phyloP scores from a whole-genome alignment of 2,797 vertebrate species.

The Channallabes apus region DNA sequence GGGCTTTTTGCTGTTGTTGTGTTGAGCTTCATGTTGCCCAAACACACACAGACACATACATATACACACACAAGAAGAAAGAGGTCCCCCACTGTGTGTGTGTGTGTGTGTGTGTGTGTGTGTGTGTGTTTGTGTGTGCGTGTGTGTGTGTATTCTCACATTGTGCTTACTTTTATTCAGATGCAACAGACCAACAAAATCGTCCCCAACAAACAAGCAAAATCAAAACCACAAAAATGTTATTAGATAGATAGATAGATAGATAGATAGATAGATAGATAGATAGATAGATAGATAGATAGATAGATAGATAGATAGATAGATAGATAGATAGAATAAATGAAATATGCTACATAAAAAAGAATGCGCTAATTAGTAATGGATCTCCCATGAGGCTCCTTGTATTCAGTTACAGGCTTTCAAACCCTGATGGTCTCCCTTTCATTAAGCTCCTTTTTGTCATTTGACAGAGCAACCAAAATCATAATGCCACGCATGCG shows the following conservation, averaged over 20 bases:
- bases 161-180: conserved; percentile 59
- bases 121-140: conserved; percentile 74
- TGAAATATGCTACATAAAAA: conserved; percentile 36
- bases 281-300: conserved; percentile 60
- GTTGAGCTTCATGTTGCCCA: conserved; percentile 10
- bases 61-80: conserved; percentile 56
- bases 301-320: conserved; percentile 68
- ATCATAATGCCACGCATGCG: conserved; percentile 75
- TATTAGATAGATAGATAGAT: background rate
- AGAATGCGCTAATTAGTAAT: conserved; percentile 76
- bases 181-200: conserved; percentile 71
- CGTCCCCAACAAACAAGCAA: conserved; percentile 77
- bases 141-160: background rate
- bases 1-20: conserved; percentile 27
- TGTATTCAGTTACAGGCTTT: conserved; percentile 79
- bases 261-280: background rate
- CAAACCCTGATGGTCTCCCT: conserved; percentile 65
- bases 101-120: conserved; percentile 72
- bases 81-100: conserved; percentile 46
- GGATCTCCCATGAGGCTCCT: conserved; percentile 72
- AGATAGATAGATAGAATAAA: too few relatives aligned
- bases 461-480: conserved; percentile 66
- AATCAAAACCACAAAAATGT: conserved; percentile 58
- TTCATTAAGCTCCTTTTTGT: conserved; percentile 77
- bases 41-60: background rate